Conservation (phyloP, 1,140 invertebrate species). For the Phthorimaea operculella region DNA sequence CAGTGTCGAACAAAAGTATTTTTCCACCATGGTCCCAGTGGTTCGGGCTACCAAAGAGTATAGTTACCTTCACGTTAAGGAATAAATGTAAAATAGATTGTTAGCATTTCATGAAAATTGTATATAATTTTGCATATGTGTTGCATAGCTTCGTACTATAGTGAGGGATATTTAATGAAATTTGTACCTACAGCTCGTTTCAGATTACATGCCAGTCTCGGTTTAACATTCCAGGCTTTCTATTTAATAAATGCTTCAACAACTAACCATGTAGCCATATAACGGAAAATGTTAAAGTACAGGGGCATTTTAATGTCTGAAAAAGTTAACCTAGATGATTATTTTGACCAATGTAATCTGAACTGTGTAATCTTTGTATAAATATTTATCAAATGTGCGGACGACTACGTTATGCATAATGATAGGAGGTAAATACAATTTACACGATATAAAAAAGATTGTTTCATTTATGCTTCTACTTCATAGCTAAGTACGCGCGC, state of each 20-base stretch:
- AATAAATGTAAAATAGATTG: constrained; percentile 55
- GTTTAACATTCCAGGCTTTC: constrained; percentile 54
- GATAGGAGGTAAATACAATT: constrained; percentile 66
- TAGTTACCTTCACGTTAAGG: constrained; percentile 62
- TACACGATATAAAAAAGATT: constrained; percentile 45
- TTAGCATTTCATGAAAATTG: constrained; percentile 42
- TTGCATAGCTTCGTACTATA: constrained; percentile 34
- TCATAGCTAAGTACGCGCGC: no score
- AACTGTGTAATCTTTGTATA: constrained; percentile 63
- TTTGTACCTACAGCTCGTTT: background rate
- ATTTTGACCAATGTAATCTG: constrained; percentile 64
- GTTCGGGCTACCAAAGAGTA: constrained; percentile 64
- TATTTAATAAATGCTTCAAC: constrained; percentile 17
- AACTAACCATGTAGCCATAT: background rate
- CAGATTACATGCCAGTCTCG: background rate
- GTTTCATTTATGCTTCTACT: constrained; percentile 33
- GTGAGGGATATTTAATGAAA: constrained; percentile 12
- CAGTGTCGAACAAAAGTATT: constrained; percentile 27
- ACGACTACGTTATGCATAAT: constrained; percentile 56
- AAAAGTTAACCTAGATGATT: constrained; percentile 46
- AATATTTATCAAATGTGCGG: constrained; percentile 52
- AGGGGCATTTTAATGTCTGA: constrained; percentile 28
- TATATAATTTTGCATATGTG: constrained; percentile 56
- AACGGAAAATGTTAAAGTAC: constrained; percentile 9
- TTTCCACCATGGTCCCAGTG: constrained; percentile 28